These are phyloP conservation scores for Drosophila melanica DNA, from an alignment of 1,140 invertebrate species.

Conservation along the genomic window DNA sequence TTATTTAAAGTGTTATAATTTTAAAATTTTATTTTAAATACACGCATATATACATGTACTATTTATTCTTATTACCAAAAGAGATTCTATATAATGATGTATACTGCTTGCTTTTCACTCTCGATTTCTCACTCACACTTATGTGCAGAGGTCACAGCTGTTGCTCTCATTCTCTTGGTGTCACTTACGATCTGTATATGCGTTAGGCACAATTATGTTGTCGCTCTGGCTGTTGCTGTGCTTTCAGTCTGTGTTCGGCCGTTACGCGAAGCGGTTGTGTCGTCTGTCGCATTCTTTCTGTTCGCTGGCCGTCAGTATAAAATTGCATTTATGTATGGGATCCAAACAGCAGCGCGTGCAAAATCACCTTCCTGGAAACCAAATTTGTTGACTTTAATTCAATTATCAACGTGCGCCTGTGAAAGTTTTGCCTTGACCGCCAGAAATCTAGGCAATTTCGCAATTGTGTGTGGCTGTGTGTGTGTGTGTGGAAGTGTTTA, in stretches of 20 bases:
- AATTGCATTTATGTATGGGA: conserved; percentile 52
- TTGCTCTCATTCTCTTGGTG: conserved; percentile 26
- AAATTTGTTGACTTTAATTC: conserved; percentile 43
- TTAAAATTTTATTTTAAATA: too few species aligned
- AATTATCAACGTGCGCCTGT: conserved; percentile 33
- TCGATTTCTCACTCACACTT: conserved; percentile 13
- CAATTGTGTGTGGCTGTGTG: conserved; percentile 4
- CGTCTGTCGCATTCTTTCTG: conserved; percentile 3
- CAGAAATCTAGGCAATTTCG: conserved; percentile 26
- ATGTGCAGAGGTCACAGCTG: neutral
- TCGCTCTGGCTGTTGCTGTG: conserved; percentile 19
- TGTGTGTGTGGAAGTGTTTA: conserved; percentile 26
- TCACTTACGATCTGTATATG: conserved; percentile 34
- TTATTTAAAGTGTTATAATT: too few species aligned
- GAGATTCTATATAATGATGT: neutral
- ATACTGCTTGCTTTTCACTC: conserved; percentile 14
- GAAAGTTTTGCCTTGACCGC: conserved; percentile 42
- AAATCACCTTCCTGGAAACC: conserved; percentile 19
- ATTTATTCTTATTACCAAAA: too few species aligned
- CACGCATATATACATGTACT: too few species aligned
- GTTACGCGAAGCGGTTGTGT: conserved; percentile 61
- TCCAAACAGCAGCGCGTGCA: conserved; percentile 16
- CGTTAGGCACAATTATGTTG: conserved; percentile 43
- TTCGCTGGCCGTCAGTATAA: conserved; percentile 18
- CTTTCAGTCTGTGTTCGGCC: conserved; percentile 57